These are phyloP conservation scores for Enteromius mattozi DNA, from an alignment of 2,797 vertebrate species.

Conservation along the genomic window DNA sequence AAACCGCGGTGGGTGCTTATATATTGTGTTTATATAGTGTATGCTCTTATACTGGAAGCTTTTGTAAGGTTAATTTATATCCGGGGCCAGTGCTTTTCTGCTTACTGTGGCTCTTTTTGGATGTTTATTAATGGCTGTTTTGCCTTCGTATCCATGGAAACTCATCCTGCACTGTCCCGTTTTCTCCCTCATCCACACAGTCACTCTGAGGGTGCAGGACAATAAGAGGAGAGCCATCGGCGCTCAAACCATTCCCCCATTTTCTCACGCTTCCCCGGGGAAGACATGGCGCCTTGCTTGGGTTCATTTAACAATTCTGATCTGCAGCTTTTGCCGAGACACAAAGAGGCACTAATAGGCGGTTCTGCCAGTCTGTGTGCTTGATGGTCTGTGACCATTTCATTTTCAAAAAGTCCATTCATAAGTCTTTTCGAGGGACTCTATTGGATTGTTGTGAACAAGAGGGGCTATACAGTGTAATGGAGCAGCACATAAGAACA, in stretches of 20 bases:
- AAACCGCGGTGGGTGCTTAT: neutral
- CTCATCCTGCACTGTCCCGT: constrained; percentile 23
- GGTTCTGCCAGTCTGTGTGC: constrained; percentile 9
- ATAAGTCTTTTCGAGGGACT: constrained; percentile 14
- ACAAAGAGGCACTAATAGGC: constrained; percentile 18
- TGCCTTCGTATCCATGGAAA: constrained; percentile 38
- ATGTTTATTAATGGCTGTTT: constrained; percentile 49
- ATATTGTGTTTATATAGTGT: neutral
- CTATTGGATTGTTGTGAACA: constrained; percentile 4
- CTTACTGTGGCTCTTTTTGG: constrained; percentile 22
- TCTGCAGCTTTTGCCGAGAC: constrained; percentile 7
- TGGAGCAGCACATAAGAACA: neutral
- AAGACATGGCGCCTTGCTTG: constrained; percentile 22
- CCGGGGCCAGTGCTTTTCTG: neutral
- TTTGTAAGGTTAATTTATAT: constrained; percentile 38
- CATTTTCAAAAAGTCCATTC: constrained; percentile 33
- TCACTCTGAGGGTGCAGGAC: constrained; percentile 8
- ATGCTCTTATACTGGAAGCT: neutral
- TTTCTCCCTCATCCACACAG: constrained; percentile 10
- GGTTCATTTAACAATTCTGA: constrained; percentile 19
- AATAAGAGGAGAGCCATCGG: constrained; percentile 8
- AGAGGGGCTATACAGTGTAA: constrained; percentile 17
- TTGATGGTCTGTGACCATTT: constrained; percentile 23
- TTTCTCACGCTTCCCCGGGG: constrained; percentile 39
- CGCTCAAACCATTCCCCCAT: neutral